These are phyloP conservation scores for Saxidomus purpurata DNA, from an alignment of 1,140 invertebrate species.

Conservation along the genomic window DNA sequence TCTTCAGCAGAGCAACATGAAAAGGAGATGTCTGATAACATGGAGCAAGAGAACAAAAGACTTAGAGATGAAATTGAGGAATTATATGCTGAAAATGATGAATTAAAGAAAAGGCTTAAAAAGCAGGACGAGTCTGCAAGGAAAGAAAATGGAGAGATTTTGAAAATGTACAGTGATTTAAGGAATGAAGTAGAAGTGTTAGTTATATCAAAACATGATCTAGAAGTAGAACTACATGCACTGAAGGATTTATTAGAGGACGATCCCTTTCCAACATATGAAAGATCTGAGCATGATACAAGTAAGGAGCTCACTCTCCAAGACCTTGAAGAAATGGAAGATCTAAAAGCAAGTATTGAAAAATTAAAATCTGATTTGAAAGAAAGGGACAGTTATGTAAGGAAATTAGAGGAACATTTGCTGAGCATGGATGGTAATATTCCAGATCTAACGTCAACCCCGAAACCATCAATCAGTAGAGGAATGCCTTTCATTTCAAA, in stretches of 20 bases:
- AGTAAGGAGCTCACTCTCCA: slow-evolving; percentile 58
- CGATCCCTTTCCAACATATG: slow-evolving; percentile 1
- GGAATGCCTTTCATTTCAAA: slow-evolving; percentile 42
- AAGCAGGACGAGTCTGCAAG: slow-evolving; percentile 44
- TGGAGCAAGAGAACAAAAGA: slow-evolving; percentile 37
- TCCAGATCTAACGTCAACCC: slow-evolving; percentile 45
- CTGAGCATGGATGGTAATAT: slow-evolving; percentile 41
- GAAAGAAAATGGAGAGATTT: slow-evolving; percentile 59
- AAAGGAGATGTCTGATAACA: slow-evolving; percentile 14
- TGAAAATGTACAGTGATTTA: slow-evolving; percentile 62
- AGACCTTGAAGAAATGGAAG: slow-evolving; percentile 66
- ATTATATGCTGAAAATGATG: slow-evolving; percentile 36
- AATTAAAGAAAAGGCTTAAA: slow-evolving; percentile 45
- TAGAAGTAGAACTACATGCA: slow-evolving; percentile 43
- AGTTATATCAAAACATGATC: slow-evolving; percentile 48
- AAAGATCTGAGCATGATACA: slow-evolving; percentile 45
- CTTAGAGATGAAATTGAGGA: slow-evolving; percentile 54
- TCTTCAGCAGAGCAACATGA: slow-evolving; percentile 15
- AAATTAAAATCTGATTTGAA: slow-evolving; percentile 64
- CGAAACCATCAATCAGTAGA: slow-evolving; percentile 38
- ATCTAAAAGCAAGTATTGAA: slow-evolving; percentile 61
- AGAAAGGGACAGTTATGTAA: slow-evolving; percentile 74
- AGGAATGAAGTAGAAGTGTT: slow-evolving; percentile 47
- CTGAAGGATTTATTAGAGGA: slow-evolving; percentile 52
- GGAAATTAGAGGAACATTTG: slow-evolving; percentile 73